Percentiles rank a stretch among this genome's conserved stretches.
Conservation (phyloP, 2,113 vertebrate species). For the Promerops cafer region DNA sequence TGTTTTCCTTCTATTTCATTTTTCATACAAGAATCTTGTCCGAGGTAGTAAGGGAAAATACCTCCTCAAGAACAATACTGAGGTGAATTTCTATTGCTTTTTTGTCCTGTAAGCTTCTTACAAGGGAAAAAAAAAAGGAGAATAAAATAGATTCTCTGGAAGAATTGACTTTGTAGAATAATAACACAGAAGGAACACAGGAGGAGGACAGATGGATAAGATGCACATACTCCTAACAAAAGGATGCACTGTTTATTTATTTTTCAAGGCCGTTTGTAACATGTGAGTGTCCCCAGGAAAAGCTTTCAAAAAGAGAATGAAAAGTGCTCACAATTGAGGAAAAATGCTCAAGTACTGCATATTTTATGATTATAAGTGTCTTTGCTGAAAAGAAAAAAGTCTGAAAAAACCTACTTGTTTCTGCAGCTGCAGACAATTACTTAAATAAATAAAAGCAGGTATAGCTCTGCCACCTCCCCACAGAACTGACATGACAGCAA, state of each 20-base stretch:
- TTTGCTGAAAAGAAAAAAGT: not conserved
- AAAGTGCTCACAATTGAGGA: not conserved
- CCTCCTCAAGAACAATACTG: conserved; percentile 30
- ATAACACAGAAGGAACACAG: not conserved
- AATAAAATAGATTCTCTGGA: conserved; percentile 16
- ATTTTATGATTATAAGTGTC: not conserved
- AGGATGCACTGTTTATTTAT: not conserved
- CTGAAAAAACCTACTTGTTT: not conserved
- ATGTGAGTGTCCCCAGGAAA: not conserved
- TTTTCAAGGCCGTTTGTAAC: conserved; percentile 22
- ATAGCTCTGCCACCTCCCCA: not conserved
- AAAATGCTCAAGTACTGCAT: not conserved
- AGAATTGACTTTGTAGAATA: conserved; percentile 49
- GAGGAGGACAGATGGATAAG: conserved; percentile 23
- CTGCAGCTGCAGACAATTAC: not conserved
- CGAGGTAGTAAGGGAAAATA: not conserved
- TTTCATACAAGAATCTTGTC: not conserved
- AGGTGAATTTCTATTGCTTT: conserved; percentile 59
- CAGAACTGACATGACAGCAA: not conserved
- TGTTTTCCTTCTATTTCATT: not conserved
- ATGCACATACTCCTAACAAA: not conserved
- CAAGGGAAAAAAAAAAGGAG: not conserved
- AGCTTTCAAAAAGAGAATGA: not conserved
- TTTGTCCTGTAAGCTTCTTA: conserved; percentile 58
- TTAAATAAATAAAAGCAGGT: not conserved